Conservation (phyloP, 2,113 vertebrate genomes). For the Heterocephalus glaber region DNA sequence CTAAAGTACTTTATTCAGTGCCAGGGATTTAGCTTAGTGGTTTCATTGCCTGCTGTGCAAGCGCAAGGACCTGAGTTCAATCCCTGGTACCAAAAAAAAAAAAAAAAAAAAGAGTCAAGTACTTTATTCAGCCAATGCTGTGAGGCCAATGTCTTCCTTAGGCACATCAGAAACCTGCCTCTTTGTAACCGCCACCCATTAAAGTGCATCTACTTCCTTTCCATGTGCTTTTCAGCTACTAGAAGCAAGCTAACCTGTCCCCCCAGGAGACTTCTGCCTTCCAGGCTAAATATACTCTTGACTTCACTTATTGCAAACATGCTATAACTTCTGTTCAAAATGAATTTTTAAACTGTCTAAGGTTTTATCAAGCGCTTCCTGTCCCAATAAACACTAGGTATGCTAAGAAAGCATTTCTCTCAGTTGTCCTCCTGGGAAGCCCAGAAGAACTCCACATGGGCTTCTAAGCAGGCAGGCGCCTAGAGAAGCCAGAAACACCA, state of each 20-base stretch:
- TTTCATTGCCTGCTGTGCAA: no score
- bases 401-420: neutral
- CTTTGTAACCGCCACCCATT: neutral
- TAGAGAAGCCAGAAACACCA: neutral
- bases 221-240: neutral
- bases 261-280: neutral
- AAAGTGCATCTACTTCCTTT: neutral
- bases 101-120: no score
- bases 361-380: slow-evolving; percentile 37
- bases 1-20: neutral
- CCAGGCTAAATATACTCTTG: slow-evolving; percentile 13
- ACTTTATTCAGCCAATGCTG: neutral
- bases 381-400: neutral
- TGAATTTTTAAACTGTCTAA: slow-evolving; percentile 53
- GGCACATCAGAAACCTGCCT: neutral
- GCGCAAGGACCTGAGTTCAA: no score
- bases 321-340: neutral
- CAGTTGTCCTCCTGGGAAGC: neutral
- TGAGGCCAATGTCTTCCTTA: neutral
- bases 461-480: neutral
- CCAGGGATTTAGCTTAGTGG: no score
- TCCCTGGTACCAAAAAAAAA: no score
- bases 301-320: neutral
- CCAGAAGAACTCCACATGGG: neutral
- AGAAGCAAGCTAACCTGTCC: neutral